Evolutionary conservation across 2,797 vertebrate species (phyloP).

Genomic region (Lepus oiostolus): DNA sequence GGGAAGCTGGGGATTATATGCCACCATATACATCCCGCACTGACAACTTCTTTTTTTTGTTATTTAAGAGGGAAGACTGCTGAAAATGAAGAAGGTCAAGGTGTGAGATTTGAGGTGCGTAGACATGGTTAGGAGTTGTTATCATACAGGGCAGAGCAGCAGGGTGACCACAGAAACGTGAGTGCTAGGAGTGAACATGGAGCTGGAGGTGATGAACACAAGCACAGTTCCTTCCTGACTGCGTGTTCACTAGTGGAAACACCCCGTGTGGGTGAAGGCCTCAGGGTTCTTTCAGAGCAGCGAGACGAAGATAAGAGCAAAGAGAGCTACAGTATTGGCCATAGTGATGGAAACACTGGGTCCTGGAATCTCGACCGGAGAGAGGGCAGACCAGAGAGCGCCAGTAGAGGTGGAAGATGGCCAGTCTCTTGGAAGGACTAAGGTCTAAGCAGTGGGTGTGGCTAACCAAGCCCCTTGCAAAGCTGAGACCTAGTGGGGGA

Average conservation of each 20-base stretch:
- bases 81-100: background rate
- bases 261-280: background rate
- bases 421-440: background rate
- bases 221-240: background rate
- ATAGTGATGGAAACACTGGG: background rate
- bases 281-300: background rate
- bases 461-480: background rate
- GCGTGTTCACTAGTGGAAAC: too few relatives aligned
- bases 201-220: background rate
- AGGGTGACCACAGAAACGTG: background rate
- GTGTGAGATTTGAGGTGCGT: background rate
- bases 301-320: background rate
- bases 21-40: background rate
- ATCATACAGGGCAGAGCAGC: background rate
- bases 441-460: background rate
- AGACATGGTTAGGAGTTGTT: background rate
- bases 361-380: background rate
- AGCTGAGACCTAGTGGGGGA: background rate
- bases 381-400: background rate
- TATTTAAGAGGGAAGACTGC: background rate
- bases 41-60: background rate
- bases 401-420: background rate
- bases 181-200: background rate
- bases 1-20: background rate
- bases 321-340: background rate